Base-by-base conservation (phyloP, 2,888 invertebrate species). In the Callimorpha dominula region DNA sequence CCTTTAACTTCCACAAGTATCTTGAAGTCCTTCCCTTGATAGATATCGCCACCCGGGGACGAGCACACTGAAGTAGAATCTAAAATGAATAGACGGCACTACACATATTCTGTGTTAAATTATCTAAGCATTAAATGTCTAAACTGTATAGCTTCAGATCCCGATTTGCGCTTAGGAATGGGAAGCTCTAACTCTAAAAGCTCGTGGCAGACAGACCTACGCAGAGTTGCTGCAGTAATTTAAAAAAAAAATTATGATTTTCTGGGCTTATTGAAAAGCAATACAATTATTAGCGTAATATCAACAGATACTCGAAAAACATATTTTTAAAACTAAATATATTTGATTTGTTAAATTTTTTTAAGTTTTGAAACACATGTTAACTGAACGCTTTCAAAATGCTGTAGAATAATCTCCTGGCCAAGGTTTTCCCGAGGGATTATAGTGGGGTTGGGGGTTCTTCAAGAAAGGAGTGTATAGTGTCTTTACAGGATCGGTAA, bases 1-100 rank as follows among this genome's bases (percentile, higher is more conserved):
- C 95, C 95, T 77, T 96, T 96, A 0, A 94, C 95, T 84, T 96
- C 96, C 0, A 95, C 95, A 0, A 96, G 89, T 67, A 96, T 96
- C 82, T 96, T 95, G 84, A 96, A 96, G 79, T 96, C 96, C 78
- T 91, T 95, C 9, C 93, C 92, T 73, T 95, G 95, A 75, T 95
- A 96, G 12, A 90, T 84, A 57, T 96, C 96, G 0, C 94, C 94
- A 3, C 95, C 95, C 0, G 96, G 95, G 0, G 96, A 95, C 0
- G 95, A 94, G 70, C 95, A 95, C 0, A 95, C 92, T n/a, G 95
- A 93, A 42, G 93, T 88, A 6, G 93, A 89, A 89, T 95, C 95
- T 95, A 84, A 75, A 88, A 87, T 62, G 6, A 74, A 70, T 66
- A 68, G 5, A 65, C 43, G 52, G 17, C 64, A 52, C 52, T 57